phyloP scores from a whole-genome alignment of 2,888 invertebrate genomes.

The Amitus sp. region DNA sequence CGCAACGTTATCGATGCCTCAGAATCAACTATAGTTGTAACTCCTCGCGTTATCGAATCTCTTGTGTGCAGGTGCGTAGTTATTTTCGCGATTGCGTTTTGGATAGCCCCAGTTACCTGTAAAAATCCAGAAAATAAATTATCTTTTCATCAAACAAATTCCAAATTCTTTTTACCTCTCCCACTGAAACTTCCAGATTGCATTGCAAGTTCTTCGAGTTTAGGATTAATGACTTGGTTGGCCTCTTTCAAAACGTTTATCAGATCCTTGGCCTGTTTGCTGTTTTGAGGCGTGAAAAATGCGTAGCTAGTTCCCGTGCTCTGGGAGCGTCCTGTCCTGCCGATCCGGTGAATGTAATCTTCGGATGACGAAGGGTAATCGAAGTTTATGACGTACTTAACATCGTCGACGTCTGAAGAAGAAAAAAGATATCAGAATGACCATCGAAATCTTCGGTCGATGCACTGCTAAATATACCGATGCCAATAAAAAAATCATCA shows the following conservation, averaged over 20 bases:
- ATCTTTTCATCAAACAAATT: no score
- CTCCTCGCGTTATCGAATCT: conserved; percentile 52
- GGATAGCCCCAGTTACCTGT: conserved; percentile 57
- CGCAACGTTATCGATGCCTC: not conserved
- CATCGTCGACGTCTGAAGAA: conserved; percentile 90
- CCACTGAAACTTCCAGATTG: conserved; percentile 73
- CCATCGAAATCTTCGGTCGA: no score
- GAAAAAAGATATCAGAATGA: conserved; percentile 15
- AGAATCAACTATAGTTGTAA: conserved; percentile 51
- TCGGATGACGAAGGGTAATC: conserved; percentile 96
- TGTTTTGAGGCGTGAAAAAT: conserved; percentile 91
- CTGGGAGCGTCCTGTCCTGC: conserved; percentile 89
- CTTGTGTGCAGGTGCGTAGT: conserved; percentile 51
- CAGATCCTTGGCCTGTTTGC: conserved; percentile 88
- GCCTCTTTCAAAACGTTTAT: conserved; percentile 90
- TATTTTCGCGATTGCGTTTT: conserved; percentile 54
- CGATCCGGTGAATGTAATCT: conserved; percentile 96
- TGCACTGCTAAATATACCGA: no score
- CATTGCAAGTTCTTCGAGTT: conserved; percentile 82
- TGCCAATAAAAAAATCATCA: no score
- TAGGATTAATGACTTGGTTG: conserved; percentile 84
- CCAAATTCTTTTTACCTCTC: conserved; percentile 65
- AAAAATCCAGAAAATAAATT: conserved; percentile 8
- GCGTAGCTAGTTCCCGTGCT: conserved; percentile 93
- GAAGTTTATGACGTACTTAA: conserved; percentile 95